Evolutionary conservation across 2,113 vertebrate species (phyloP).

Genomic region (Mionectes macconnelli): DNA sequence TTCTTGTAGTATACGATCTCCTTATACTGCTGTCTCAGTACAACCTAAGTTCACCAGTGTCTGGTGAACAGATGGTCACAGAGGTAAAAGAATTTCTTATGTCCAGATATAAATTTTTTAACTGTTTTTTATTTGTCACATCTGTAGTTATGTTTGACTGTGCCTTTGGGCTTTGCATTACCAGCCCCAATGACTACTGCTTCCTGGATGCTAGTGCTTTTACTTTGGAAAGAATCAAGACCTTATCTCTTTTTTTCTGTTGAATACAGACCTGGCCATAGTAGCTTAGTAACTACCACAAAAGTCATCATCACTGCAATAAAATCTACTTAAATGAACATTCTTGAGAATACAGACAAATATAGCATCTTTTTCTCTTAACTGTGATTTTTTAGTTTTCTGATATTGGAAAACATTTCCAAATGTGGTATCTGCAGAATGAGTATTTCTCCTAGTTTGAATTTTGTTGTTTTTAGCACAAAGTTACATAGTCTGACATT

Average conservation of each 20-base stretch:
- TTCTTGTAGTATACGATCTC: neutral
- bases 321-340: neutral
- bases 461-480: neutral
- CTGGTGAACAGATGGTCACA: neutral
- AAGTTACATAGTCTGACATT: conserved; percentile 17
- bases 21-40: neutral
- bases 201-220: neutral
- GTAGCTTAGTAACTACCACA: neutral
- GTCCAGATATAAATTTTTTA: neutral
- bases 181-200: neutral
- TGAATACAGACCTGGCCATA: neutral
- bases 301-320: neutral
- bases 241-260: neutral
- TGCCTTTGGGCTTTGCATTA: neutral
- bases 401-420: neutral
- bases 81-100: neutral
- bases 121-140: neutral
- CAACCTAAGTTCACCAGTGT: too few species aligned
- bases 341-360: neutral
- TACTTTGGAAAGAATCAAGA: neutral
- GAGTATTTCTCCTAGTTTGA: neutral
- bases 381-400: neutral
- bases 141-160: neutral
- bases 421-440: neutral
- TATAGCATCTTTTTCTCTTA: neutral